phyloP scores from a whole-genome alignment of 2,113 vertebrate species.

The Colius striatus region DNA sequence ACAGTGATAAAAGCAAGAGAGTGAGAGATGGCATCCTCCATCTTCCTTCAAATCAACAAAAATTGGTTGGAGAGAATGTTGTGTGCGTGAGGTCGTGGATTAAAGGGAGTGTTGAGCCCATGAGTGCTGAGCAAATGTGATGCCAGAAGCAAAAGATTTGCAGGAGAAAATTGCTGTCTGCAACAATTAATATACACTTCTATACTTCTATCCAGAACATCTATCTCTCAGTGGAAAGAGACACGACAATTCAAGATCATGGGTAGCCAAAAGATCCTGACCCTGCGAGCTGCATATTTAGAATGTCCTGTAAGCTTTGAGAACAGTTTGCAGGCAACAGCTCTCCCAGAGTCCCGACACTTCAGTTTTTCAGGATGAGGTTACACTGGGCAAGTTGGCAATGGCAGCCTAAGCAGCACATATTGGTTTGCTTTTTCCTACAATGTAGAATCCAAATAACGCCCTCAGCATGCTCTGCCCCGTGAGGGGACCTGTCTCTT shows the following conservation, averaged over 20 bases:
- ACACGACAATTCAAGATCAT: neutral
- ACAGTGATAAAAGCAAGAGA: neutral
- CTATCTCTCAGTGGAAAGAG: neutral
- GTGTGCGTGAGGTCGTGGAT: rapidly evolving
- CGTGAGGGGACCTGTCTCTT: neutral
- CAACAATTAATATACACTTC: neutral
- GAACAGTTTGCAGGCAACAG: neutral
- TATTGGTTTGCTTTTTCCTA: neutral
- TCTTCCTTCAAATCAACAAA: neutral
- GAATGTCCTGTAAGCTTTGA: neutral
- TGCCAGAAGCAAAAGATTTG: neutral
- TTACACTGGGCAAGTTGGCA: neutral
- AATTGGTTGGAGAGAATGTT: neutral
- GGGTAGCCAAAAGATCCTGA: neutral
- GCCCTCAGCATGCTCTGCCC: neutral
- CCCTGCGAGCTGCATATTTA: neutral
- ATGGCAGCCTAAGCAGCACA: neutral
- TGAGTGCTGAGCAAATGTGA: neutral
- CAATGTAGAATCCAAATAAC: neutral
- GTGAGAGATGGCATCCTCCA: neutral
- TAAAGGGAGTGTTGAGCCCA: neutral
- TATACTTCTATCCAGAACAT: neutral
- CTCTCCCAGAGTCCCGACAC: neutral
- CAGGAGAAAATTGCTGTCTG: neutral
- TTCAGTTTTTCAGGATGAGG: neutral